Base-by-base conservation (phyloP, 2,888 invertebrate genomes). In the Ophioninae sp. region DNA sequence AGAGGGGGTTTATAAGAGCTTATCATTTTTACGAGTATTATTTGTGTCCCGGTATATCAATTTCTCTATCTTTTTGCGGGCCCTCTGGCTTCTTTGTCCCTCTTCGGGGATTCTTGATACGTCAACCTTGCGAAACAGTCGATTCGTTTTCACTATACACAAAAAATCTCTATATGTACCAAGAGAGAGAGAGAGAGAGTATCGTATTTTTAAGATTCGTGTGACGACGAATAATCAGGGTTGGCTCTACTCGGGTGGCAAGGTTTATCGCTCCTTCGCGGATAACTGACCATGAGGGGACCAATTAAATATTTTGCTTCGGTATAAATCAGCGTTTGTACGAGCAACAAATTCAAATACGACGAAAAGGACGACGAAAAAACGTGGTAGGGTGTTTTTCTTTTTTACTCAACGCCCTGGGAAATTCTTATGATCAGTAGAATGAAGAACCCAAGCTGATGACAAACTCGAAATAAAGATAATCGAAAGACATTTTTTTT, bases 251-350 rank as follows among this genome's bases (percentile, higher is more conserved):
- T 73, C 37, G 69, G 76, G 63, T 82, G 81, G 63, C 81, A 78
- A 41, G 44, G 82, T 82, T 82, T 78, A 82, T 82, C 82, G 73
- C 63, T n/a, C 22, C 51, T 69, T 56, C 39, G 22, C 51, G 51
- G 73, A 82, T 82, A 23, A 73, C 23, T n/a, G 41, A 75, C 20
- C 44, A 59, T 51, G 20, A 39, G 39, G 20, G 6, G 17, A 75
- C 23, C 37, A 68, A 80, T 37, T 64, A 17, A 64, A 64, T 44
- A 30, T 23, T 22, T 17, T 59, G 17, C 23, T 44, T 13, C 10
- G 17, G 41, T 41, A 20, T 41, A 22, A 72, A 63, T 63, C 41
- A 23, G 9, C 44, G 0, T 39, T 9, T 22, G 22, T 61, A 39
- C 7, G 22, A 37, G 22, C 13, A 23, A 30, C 13, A 10, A 13